Base-by-base conservation (phyloP, 2,797 vertebrate genomes). In the Etheostoma perlongum region DNA sequence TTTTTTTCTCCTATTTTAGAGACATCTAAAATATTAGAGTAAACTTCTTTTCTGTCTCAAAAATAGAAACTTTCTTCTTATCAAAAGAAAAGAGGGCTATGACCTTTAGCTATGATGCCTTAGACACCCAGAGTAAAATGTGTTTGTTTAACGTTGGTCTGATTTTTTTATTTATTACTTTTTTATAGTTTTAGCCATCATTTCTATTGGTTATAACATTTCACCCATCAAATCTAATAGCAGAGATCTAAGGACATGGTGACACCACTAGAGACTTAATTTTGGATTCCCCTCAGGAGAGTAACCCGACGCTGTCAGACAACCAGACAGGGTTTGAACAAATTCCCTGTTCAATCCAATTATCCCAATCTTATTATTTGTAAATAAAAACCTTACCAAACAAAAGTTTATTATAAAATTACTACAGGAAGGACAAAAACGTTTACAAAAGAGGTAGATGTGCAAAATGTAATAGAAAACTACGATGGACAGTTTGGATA, bases 191-290 rank as follows among this genome's bases (percentile, higher is more conserved):
- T 69, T 23, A 23, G 58, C 6, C 7, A 13, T 73, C 33, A 78
- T 79, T 60, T 67, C 15, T 63, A 58, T 53, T 72, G 36, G 36
- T 23, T 48, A n/a, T 55, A 57, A 30, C 59, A 69, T 51, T 40
- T 71, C 49, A 72, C 36, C 27, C 10, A 49, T 72, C 63, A 67
- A 59, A 36, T 70, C n/a, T 60, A 21, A 59, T 60, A 71, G 30
- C 53, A 42, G 52, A 66, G 48, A 83, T 72, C 11, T 46, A 55
- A 86, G 55, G 49, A 70, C 16, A 4, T 18, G 18, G 53, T 64
- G 42, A 59, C 55, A 65, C 40, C 0, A 2, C 1, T 2, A 70
- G 23, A 53, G 36, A 52, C 18, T 75, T 73, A 12, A 72, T 72
- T 64, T 76, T 74, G 51, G 19, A 52, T 72, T 47, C 27, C 30